Percentiles rank a stretch among this genome's conserved stretches.
Evolutionary conservation across 2,797 vertebrate genomes (phyloP).

Genomic region (Lithobates pipiens): DNA sequence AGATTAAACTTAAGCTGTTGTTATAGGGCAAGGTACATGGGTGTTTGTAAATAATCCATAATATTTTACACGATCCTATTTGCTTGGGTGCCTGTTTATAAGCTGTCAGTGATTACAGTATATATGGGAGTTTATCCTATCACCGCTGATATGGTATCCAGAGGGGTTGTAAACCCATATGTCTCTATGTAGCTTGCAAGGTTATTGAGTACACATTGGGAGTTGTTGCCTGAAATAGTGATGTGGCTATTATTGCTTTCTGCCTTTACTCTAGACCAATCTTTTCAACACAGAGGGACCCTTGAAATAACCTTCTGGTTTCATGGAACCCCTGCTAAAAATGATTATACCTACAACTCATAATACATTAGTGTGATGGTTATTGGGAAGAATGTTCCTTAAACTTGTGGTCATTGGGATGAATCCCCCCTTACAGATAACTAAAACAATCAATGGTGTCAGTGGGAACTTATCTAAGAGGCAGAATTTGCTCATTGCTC

Average conservation of each 20-base stretch:
- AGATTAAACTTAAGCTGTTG: neutral
- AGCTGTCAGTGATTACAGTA: neutral
- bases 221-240: neutral
- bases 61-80: neutral
- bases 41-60: neutral
- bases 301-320: too few species aligned
- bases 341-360: too few species aligned
- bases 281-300: too few species aligned
- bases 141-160: neutral
- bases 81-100: neutral
- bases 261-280: neutral
- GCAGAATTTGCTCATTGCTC: too few species aligned
- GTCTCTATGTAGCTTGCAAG: conserved; percentile 14
- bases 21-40: neutral
- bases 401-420: too few species aligned
- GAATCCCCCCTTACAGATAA: too few species aligned
- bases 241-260: neutral
- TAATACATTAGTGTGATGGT: too few species aligned
- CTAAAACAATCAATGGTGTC: too few species aligned
- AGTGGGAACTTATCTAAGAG: too few species aligned
- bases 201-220: conserved; percentile 2
- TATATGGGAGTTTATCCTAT: conserved; percentile 1
- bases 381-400: too few species aligned
- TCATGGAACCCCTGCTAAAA: too few species aligned
- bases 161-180: conserved; percentile 1